These are phyloP conservation scores for Myrmecobius fasciatus DNA, from an alignment of 2,113 vertebrate genomes.

Conservation along the genomic window DNA sequence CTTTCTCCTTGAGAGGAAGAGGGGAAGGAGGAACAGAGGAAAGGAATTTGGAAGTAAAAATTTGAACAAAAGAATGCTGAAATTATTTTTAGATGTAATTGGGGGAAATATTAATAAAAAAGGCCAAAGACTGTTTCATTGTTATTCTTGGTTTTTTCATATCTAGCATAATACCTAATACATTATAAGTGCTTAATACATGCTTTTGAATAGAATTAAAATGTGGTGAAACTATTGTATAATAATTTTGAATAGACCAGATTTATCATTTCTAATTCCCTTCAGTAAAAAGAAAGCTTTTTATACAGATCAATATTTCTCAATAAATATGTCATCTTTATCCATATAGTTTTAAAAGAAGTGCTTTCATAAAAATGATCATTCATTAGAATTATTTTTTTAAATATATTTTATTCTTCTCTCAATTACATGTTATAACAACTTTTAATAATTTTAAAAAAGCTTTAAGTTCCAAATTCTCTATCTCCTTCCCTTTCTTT, in stretches of 20 bases:
- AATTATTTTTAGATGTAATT: too few relatives aligned
- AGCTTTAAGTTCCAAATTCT: too few relatives aligned
- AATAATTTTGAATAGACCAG: neutral
- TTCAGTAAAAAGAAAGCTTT: neutral
- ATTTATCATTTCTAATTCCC: neutral
- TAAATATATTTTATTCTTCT: too few relatives aligned
- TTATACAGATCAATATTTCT: neutral
- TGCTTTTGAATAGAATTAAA: neutral
- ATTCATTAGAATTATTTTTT: too few relatives aligned
- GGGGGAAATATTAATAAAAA: too few relatives aligned
- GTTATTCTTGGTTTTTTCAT: neutral
- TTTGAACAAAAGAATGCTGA: too few relatives aligned
- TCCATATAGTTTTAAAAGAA: neutral
- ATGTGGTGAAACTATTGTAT: neutral
- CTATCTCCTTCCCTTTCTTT: too few relatives aligned
- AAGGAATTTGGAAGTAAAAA: too few relatives aligned
- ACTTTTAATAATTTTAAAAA: too few relatives aligned
- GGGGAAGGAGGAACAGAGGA: too few relatives aligned
- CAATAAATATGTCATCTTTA: neutral
- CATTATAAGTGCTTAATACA: neutral
- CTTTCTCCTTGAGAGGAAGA: too few relatives aligned
- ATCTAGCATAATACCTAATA: neutral
- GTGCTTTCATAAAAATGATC: neutral
- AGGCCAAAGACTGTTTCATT: neutral
- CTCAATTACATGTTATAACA: too few relatives aligned